Evolutionary conservation across 1,140 invertebrate species (phyloP), one percentile per base, ranked within the genome.

Genomic region (Leptinotarsa defecta): DNA sequence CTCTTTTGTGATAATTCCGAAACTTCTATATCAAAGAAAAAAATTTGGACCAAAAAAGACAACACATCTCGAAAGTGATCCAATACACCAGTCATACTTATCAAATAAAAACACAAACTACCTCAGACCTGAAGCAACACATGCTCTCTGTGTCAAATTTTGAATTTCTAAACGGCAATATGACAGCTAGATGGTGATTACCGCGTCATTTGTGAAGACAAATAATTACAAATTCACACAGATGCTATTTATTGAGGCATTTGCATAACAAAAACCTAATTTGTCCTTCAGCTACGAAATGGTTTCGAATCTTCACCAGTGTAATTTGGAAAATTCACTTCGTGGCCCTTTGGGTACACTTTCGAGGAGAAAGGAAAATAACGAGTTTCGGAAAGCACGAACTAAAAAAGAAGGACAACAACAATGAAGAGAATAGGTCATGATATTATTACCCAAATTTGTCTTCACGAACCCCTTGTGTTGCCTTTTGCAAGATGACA

Each of bases 111-210:
- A 57, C 3, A n/a, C 52, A 57, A 57, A 57, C 2, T 19, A 57
- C 13, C 4, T 15, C 52, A 57, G 52, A 17, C 52, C 52, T n/a
- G 52, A 15, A 57, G 52, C 52, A 19, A 57, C 52, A 57, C 52
- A 15, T 15, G 0, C 17, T 57, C 3, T 57, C 52, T 57, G 52
- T n/a, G 52, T 57, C 17, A 57, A 19, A 17, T 57, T 19, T 19
- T 19, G 52, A 15, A 15, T 19, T n/a, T 15, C 13, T 57, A 4
- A 13, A 57, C 52, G 13, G 52, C 0, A n/a, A 3, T 57, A 57
- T 57, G 52, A 57, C 52, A 57, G 52, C 17, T 57, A 57, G n/a
- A 57, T 57, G 52, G 52, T 57, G 52, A 13, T 57, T 57, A 57
- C n/a, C 15, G 13, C n/a, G 52, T 57, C 13, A 34, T 43, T 43